phyloP scores from a whole-genome alignment of 2,888 invertebrate species.

The Palloptera scutellata region DNA sequence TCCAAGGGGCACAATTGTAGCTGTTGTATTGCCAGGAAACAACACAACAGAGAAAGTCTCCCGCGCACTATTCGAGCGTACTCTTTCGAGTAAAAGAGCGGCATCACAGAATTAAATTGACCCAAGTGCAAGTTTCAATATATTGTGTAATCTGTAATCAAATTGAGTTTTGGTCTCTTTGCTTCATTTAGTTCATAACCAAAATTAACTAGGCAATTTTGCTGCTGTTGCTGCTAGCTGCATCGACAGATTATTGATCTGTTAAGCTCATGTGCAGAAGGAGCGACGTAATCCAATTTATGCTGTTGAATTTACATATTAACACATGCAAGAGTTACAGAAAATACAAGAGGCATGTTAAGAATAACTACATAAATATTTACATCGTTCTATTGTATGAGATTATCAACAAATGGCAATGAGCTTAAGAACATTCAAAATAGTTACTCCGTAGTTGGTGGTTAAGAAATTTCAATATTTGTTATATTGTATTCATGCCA shows the following conservation, averaged over 20 bases:
- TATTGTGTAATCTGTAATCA: conserved; percentile 5
- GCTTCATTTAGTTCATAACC: conserved; percentile 6
- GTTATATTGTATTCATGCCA: too few relatives aligned
- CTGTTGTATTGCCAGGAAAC: background rate
- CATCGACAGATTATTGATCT: conserved; percentile 22
- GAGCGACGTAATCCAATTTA: conserved; percentile 3
- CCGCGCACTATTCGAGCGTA: background rate
- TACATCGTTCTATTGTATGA: too few relatives aligned
- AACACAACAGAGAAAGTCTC: background rate
- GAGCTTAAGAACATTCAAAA: too few relatives aligned
- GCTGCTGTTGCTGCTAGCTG: background rate
- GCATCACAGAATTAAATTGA: conserved; percentile 25
- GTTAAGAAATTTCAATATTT: too few relatives aligned
- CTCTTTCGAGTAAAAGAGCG: background rate
- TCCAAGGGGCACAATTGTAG: background rate
- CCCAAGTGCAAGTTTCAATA: conserved; percentile 19
- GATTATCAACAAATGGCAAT: too few relatives aligned
- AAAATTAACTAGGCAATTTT: background rate
- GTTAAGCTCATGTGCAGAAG: conserved; percentile 3
- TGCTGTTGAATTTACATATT: conserved; percentile 34
- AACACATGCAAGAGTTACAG: conserved; percentile 40
- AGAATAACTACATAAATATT: too few relatives aligned
- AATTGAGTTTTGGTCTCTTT: conserved; percentile 21
- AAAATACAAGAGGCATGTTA: too few relatives aligned
- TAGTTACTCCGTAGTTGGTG: too few relatives aligned